Percentiles rank a stretch among this genome's conserved stretches.
Evolutionary conservation across 2,888 invertebrate genomes (phyloP).

Genomic region (Anagyrus pseudococci): DNA sequence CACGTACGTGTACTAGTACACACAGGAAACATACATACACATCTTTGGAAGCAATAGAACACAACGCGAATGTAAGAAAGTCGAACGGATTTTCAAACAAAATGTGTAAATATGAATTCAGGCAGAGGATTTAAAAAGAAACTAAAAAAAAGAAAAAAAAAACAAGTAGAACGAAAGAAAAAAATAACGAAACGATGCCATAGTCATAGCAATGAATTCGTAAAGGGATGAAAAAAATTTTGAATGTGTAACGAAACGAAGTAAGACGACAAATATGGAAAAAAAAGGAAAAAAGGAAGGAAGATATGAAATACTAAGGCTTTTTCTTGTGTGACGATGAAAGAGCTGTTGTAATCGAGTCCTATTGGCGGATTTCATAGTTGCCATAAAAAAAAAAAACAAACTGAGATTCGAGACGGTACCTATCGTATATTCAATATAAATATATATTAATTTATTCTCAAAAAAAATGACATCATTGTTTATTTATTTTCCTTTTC

Average conservation of each 20-base stretch:
- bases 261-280: neutral
- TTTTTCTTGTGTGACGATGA: conserved; percentile 40
- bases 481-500: conserved; percentile 23
- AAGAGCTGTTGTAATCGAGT: conserved; percentile 41
- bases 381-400: too few species aligned
- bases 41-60: conserved; percentile 59
- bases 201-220: conserved; percentile 34
- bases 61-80: conserved; percentile 20
- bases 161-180: conserved; percentile 42
- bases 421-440: conserved; percentile 60
- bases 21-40: too few species aligned
- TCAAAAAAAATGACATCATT: conserved; percentile 47
- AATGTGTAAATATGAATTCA: too few species aligned
- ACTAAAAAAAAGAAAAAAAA: conserved; percentile 39
- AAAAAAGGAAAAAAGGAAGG: conserved; percentile 15
- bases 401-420: conserved; percentile 56
- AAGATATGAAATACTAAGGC: too few species aligned
- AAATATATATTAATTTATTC: conserved; percentile 63
- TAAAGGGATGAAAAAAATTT: conserved; percentile 31
- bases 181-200: conserved; percentile 38
- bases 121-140: too few species aligned
- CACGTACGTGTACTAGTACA: too few species aligned
- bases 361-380: conserved; percentile 39
- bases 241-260: conserved; percentile 36
- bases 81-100: too few species aligned